These are phyloP conservation scores for Murina feae DNA, from an alignment of 2,113 vertebrate genomes.

Conservation along the genomic window DNA sequence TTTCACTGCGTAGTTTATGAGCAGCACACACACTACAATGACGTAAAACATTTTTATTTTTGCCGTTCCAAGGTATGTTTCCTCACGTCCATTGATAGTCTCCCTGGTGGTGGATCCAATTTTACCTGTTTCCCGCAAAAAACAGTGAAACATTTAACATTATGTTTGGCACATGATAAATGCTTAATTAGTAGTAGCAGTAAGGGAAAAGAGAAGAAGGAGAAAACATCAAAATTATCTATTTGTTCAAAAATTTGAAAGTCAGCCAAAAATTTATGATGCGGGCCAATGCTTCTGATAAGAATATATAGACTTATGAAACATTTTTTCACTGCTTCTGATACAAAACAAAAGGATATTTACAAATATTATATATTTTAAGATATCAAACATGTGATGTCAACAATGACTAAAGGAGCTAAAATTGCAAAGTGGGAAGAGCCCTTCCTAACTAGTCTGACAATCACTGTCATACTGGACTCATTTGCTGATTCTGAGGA, in stretches of 20 bases:
- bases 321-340: background rate
- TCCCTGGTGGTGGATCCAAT: no score
- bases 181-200: background rate
- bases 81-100: no score
- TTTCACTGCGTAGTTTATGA: no score
- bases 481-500: background rate
- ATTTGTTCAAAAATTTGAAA: background rate
- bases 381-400: background rate
- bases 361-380: background rate
- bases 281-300: background rate
- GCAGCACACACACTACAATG: no score
- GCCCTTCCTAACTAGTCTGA: background rate
- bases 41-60: no score
- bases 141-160: background rate
- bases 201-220: background rate
- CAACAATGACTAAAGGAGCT: background rate
- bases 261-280: background rate
- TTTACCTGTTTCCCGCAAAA: no score
- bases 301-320: background rate
- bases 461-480: background rate
- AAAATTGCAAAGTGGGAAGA: background rate
- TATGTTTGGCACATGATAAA: background rate
- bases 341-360: background rate
- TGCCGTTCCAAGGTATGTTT: no score
- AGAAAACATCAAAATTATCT: background rate